These are phyloP conservation scores for Acrocera orbiculus DNA, from an alignment of 2,888 invertebrate species.

Conservation along the genomic window DNA sequence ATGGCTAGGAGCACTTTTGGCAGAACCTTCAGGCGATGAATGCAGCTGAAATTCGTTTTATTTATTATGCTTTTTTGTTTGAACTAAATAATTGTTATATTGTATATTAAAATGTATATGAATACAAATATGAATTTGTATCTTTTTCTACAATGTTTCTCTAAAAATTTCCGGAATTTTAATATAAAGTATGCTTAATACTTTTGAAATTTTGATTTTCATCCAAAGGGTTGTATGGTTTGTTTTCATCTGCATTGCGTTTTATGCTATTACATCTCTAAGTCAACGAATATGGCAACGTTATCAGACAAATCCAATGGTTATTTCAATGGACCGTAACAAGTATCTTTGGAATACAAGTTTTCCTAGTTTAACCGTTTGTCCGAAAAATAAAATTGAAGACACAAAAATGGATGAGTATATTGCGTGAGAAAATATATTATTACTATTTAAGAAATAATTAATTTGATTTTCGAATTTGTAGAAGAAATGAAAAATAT, in stretches of 20 bases:
- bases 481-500: slow-evolving; percentile 17
- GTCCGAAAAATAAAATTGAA: slow-evolving; percentile 41
- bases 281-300: slow-evolving; percentile 44
- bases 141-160: background rate
- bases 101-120: background rate
- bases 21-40: too few relatives aligned
- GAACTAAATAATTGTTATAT: too few relatives aligned
- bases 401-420: slow-evolving; percentile 35
- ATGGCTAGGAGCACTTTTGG: background rate
- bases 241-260: slow-evolving; percentile 35
- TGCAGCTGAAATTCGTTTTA: too few relatives aligned
- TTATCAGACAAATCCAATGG: slow-evolving; percentile 52
- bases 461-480: slow-evolving; percentile 1
- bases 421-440: slow-evolving; percentile 31
- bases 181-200: background rate
- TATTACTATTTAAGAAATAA: too few relatives aligned
- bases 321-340: slow-evolving; percentile 55
- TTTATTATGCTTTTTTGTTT: too few relatives aligned
- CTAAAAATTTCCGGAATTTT: too few relatives aligned
- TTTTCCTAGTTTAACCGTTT: slow-evolving; percentile 50
- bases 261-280: slow-evolving; percentile 37
- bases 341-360: slow-evolving; percentile 54
- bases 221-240: slow-evolving; percentile 38
- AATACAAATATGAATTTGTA: background rate
- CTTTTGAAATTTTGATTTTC: background rate